Percentiles rank a stretch among this genome's conserved stretches.
Conservation (phyloP, 2,797 vertebrate species). For the Pangasius sanitwongsei region DNA sequence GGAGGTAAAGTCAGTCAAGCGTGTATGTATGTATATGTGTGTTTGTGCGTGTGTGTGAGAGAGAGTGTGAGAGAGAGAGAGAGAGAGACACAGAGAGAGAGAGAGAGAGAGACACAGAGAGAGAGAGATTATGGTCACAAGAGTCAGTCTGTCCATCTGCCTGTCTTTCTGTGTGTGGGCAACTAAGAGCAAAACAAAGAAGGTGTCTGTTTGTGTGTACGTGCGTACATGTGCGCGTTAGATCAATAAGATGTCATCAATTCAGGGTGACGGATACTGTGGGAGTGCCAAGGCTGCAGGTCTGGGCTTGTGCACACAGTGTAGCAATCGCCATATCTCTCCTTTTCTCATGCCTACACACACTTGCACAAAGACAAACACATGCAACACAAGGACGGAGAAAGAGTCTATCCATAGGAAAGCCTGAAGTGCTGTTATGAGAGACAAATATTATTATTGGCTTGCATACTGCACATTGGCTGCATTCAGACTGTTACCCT, state of each 20-base stretch:
- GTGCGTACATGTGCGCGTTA: neutral
- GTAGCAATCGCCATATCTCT: conserved; percentile 31
- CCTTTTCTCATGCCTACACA: conserved; percentile 20
- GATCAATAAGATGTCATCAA: conserved; percentile 35
- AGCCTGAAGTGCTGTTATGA: conserved; percentile 10
- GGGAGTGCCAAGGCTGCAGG: conserved; percentile 49
- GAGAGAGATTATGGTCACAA: neutral
- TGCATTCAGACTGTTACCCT: neutral
- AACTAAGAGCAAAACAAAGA: conserved; percentile 21
- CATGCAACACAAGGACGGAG: neutral
- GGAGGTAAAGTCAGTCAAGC: conserved; percentile 2
- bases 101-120: too few species aligned
- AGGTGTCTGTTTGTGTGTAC: conserved; percentile 26
- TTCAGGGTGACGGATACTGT: conserved; percentile 33
- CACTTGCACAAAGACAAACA: neutral
- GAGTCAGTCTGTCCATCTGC: neutral
- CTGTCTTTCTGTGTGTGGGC: neutral
- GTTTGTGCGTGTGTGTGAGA: neutral
- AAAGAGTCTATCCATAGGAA: neutral
- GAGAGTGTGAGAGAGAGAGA: neutral
- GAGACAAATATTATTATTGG: neutral
- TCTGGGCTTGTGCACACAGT: conserved; percentile 46
- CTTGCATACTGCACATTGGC: neutral
- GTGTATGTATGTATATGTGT: neutral
- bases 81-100: too few species aligned